Conservation (phyloP, 2,113 vertebrate genomes). For the Panurus biarmicus region DNA sequence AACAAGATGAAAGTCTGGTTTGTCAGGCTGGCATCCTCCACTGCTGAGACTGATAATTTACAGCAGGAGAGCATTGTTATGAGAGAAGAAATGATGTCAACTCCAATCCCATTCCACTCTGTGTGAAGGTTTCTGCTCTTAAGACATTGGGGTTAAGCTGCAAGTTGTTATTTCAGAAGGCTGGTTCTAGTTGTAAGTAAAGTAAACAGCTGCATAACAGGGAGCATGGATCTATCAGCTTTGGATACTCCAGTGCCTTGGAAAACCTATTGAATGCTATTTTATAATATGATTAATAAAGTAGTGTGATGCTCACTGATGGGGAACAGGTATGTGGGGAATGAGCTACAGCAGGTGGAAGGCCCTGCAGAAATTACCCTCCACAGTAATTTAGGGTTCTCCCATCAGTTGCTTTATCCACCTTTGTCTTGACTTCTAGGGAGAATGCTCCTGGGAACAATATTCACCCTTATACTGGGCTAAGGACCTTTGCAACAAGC, state of each 20-base stretch:
- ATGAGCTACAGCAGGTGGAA: neutral
- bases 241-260: neutral
- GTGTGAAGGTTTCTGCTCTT: neutral
- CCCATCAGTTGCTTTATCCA: neutral
- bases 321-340: neutral
- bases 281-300: neutral
- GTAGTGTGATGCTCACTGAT: neutral
- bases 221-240: neutral
- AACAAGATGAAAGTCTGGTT: neutral
- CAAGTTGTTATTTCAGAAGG: neutral
- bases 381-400: neutral
- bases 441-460: neutral
- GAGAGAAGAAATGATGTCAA: neutral
- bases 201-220: neutral
- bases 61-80: neutral
- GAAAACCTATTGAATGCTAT: neutral
- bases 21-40: neutral
- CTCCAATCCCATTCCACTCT: neutral
- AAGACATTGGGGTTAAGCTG: neutral
- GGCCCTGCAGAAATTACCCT: neutral
- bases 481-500: neutral
- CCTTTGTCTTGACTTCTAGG: neutral
- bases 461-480: neutral
- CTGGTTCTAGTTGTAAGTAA: neutral
- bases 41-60: neutral